Base-by-base conservation (phyloP, 2,797 vertebrate species). In the Gadopsis bispinosus region DNA sequence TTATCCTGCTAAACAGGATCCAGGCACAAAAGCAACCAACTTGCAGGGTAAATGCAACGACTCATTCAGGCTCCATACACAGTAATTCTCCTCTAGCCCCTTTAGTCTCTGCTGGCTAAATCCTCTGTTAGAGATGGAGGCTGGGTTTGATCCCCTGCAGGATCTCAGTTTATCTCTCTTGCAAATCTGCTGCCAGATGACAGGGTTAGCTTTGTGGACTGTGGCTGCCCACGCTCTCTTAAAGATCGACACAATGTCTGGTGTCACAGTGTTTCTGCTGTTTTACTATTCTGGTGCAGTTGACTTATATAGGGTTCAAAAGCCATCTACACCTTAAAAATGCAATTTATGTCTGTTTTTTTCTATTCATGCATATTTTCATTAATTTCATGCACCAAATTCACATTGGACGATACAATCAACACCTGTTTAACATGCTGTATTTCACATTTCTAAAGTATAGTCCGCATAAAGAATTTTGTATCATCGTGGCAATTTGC, bases 111-210 rank as follows among this genome's bases (percentile, higher is more conserved):
- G 87, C 90, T 73, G 90, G 90, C 91, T 94, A 94, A 94, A 94
- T 91, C 93, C 93, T 93, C 90, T 92, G 93, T 94, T 93, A 92
- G 92, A 93, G 93, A 91, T 86, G 80, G 90, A 93, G 91, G 90
- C 91, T 85, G 87, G 85, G 90, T 88, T 87, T 94, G 92, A 95
- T 94, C 93, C 91, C 88, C 89, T 88, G 87, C 84, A 93, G 89
- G 91, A 94, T 94, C 93, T 93, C 87, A 91, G 75, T 94, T 94
- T 91, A 94, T 94, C 93, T 94, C 93, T 93, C 91, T 94, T 94
- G 93, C 93, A 95, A 94, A 95, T 94, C 93, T 94, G 92, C 93
- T 92, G 92, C 92, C 93, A 93, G 89, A 90, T 91, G 91, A 93
- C 89, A 91, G 93, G 89, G 90, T 91, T 92, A 91, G 88, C 91